Evolutionary conservation across 2,797 vertebrate species (phyloP), one percentile per base, ranked within the genome.

Genomic region (Yasuhikotakia modesta): DNA sequence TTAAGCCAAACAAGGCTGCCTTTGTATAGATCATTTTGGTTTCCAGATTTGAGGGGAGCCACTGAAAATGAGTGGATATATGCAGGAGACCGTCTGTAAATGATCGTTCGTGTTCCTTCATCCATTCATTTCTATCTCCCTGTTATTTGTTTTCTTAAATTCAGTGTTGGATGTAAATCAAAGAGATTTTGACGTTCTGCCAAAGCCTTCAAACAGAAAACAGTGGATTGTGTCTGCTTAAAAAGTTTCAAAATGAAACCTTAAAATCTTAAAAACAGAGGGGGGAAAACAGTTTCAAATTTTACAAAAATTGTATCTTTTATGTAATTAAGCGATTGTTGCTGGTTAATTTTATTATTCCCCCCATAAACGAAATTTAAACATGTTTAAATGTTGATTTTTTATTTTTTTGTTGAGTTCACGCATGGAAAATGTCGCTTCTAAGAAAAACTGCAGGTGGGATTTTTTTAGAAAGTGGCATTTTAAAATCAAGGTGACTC

Each of bases 1-100:
- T 87, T 88, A 89, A 86, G 87, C 89, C 87, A 86, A 87, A 85
- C 84, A 86, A 84, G 86, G 87, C 90, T 91, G 92, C 91, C 90
- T 92, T 92, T 82, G 65, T 84, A 87, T 86, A 76, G 77, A 67
- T 82, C 57, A 16, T 70, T 76, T 78, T 87, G 86, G 76, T 89
- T 21, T 57, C 89, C 86, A 78, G 85, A 85, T 87, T 90, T 83
- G 85, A 82, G 76, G 82, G 2, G 78, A 83, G 85, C 83, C 73
- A 81, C 67, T 66, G 17, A 32, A 46, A 76, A 61, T 55, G 68
- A 46, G 22, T 68, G 76, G 64, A 86, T 85, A 76, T 78, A 87
- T 84, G 24, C 22, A 84, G 83, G 76, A 85, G 86, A 83, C 52
- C 55, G 87, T 85, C 83, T 86, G 80, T 85, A 58, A 82, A 86